These are phyloP conservation scores for Danio jaintianensis DNA, from an alignment of 2,797 vertebrate species.

Conservation along the genomic window DNA sequence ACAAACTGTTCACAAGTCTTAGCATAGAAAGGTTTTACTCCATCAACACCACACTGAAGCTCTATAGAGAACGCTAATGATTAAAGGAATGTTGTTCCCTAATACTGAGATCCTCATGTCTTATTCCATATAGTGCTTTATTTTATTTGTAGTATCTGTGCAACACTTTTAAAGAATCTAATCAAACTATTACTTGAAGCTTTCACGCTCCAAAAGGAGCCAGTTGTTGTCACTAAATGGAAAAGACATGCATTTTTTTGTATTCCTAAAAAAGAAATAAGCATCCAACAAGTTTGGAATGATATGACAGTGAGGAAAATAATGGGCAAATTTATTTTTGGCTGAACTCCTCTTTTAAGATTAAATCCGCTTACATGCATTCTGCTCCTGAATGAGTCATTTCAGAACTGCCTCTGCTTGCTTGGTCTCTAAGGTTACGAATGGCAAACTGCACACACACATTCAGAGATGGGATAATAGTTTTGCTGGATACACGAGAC, in stretches of 20 bases:
- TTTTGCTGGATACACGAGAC: constrained; percentile 12
- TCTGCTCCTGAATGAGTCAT: constrained; percentile 44
- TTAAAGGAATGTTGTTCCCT: not conserved
- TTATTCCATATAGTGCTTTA: not conserved
- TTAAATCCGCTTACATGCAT: constrained; percentile 27
- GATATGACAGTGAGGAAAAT: not conserved
- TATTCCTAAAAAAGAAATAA: not conserved
- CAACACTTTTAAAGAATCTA: not conserved
- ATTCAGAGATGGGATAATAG: constrained; percentile 28
- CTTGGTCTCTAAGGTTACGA: constrained; percentile 7
- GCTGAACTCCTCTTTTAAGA: constrained; percentile 14
- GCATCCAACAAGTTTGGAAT: not conserved
- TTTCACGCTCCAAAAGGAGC: not conserved
- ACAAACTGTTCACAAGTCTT: not conserved
- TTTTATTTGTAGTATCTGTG: not conserved
- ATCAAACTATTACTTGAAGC: no score
- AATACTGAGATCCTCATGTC: not conserved
- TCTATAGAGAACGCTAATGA: not conserved
- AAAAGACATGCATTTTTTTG: not conserved
- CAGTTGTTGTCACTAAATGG: not conserved
- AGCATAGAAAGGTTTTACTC: not conserved
- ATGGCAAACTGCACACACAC: constrained; percentile 26
- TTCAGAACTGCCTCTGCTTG: constrained; percentile 40
- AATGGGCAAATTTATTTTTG: not conserved
- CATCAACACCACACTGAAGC: constrained; percentile 1